phyloP scores from a whole-genome alignment of 2,888 invertebrate species.

The Meteorus cinctellus region DNA sequence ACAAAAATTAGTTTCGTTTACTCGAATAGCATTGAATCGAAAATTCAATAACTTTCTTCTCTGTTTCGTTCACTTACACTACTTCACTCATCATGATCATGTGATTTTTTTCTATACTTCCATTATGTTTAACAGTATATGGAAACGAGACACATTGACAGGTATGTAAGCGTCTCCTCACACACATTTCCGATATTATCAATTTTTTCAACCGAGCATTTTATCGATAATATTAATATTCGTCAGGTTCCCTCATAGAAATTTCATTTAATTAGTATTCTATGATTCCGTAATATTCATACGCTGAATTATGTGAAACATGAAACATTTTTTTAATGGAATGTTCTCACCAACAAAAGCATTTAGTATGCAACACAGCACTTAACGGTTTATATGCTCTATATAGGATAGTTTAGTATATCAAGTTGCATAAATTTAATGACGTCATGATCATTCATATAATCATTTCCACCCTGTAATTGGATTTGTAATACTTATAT shows the following conservation, averaged over 20 bases:
- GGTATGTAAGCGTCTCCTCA: slow-evolving; percentile 31
- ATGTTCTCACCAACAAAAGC: slow-evolving; percentile 25
- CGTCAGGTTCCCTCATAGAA: neutral
- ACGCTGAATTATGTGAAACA: neutral
- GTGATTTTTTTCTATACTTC: slow-evolving; percentile 26
- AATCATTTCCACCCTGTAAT: neutral
- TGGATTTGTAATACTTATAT: neutral
- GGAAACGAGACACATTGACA: slow-evolving; percentile 28
- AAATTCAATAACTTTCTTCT: neutral
- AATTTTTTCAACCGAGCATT: neutral
- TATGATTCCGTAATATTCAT: neutral
- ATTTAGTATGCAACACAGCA: slow-evolving; percentile 26
- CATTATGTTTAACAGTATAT: slow-evolving; percentile 36
- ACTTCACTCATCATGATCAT: slow-evolving; percentile 26
- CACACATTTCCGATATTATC: neutral
- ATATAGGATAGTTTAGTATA: slow-evolving; percentile 27
- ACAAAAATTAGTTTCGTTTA: slow-evolving; percentile 1
- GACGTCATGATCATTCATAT: neutral
- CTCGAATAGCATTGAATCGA: neutral
- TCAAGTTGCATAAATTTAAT: neutral
- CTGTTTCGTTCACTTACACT: neutral
- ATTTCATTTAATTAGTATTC: neutral
- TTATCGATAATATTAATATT: neutral
- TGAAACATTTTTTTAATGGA: neutral
- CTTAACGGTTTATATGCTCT: slow-evolving; percentile 18